Conservation (phyloP, 2,888 invertebrate genomes). For the Tenthredo livida region DNA sequence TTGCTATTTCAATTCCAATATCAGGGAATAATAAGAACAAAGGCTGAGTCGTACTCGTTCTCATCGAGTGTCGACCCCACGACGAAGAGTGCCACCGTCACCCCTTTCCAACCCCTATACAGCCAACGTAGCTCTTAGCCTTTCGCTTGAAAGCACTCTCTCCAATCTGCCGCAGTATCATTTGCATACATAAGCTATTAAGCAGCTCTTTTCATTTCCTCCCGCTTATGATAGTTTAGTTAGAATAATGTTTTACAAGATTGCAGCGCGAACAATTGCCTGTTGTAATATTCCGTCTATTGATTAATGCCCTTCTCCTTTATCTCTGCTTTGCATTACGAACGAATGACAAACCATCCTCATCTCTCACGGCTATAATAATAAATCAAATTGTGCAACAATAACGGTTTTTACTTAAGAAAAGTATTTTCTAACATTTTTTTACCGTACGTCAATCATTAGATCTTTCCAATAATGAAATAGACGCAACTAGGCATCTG, state of each 20-base stretch:
- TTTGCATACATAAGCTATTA: conserved; percentile 79
- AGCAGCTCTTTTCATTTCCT: conserved; percentile 79
- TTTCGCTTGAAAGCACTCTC: conserved; percentile 67
- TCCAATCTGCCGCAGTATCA: conserved; percentile 74
- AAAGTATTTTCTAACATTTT: not conserved
- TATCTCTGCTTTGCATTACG: conserved; percentile 60
- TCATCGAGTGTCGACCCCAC: conserved; percentile 1
- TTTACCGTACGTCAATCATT: not conserved
- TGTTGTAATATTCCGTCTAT: conserved; percentile 57
- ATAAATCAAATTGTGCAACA: not conserved
- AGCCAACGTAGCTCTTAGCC: conserved; percentile 47
- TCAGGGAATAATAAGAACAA: conserved; percentile 4
- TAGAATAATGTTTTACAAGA: conserved; percentile 77
- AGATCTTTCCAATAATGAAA: not conserved
- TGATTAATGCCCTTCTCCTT: conserved; percentile 71
- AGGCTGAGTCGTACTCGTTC: not conserved
- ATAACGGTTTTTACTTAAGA: not conserved
- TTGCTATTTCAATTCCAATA: conserved; percentile 25
- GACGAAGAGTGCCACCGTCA: conserved; percentile 55
- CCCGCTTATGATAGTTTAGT: conserved; percentile 78
- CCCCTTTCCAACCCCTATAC: conserved; percentile 61
- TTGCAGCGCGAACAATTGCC: conserved; percentile 73
- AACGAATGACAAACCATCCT: conserved; percentile 45
- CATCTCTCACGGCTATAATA: not conserved
- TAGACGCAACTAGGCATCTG: not conserved